A percentile compares a stretch with the other conserved stretches of the same genome.
Conservation (phyloP, 2,113 vertebrate species). For the Menura novaehollandiae region DNA sequence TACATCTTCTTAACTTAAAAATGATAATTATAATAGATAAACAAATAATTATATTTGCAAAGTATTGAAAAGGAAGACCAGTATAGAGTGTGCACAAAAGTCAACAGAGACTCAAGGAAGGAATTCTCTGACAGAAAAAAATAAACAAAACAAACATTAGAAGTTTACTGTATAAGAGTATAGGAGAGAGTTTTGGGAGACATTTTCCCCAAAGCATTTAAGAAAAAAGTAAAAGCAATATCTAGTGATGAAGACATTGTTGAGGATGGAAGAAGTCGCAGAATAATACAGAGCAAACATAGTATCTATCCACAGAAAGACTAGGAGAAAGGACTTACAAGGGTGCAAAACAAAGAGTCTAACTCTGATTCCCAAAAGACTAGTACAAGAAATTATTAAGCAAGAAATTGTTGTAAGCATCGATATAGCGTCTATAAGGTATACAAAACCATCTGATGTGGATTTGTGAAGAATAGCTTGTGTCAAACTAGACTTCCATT, state of each 20-base stretch:
- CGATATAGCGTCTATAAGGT: neutral
- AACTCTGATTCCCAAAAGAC: neutral
- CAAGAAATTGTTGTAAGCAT: neutral
- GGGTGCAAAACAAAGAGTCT: neutral
- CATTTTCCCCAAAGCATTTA: neutral
- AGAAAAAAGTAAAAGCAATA: neutral
- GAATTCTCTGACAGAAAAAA: neutral
- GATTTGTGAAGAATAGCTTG: neutral
- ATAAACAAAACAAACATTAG: neutral
- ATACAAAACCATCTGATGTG: neutral
- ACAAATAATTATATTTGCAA: neutral
- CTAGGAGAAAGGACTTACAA: neutral
- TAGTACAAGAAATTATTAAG: neutral
- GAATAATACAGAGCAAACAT: neutral
- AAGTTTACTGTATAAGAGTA: neutral
- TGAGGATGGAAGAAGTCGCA: neutral
- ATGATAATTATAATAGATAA: neutral
- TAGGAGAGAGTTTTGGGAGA: too few species aligned
- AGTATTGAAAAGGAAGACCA: neutral
- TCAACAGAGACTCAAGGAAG: neutral
- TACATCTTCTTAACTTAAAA: neutral
- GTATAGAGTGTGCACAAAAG: neutral
- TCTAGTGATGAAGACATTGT: neutral
- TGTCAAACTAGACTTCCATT: neutral
- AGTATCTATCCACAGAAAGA: neutral